These are phyloP conservation scores for Smithornis capensis DNA, from an alignment of 2,113 vertebrate genomes.

Conservation along the genomic window DNA sequence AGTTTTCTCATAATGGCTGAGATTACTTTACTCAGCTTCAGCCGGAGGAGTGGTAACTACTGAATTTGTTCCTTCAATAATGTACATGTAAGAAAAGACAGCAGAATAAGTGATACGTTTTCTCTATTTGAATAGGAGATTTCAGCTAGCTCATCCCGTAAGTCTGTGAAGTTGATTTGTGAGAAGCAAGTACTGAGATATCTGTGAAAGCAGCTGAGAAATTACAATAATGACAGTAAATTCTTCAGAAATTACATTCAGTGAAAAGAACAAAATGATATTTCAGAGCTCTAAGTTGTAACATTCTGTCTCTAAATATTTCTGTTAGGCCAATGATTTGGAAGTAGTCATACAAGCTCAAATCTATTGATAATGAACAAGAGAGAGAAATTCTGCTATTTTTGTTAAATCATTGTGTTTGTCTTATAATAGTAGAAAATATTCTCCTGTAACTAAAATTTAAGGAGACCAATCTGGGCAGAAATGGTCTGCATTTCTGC, in stretches of 20 bases:
- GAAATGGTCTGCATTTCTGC: background rate
- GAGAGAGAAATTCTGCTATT: background rate
- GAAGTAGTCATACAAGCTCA: background rate
- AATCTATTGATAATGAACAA: background rate
- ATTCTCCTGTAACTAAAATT: background rate
- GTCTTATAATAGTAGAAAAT: background rate
- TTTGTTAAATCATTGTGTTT: background rate
- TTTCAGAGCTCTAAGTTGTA: background rate
- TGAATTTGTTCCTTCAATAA: background rate
- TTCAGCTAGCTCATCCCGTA: background rate
- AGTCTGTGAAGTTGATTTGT: background rate
- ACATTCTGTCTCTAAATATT: background rate
- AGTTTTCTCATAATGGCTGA: background rate
- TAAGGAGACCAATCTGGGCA: background rate
- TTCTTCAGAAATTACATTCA: background rate
- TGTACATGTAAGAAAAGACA: background rate
- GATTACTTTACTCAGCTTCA: background rate
- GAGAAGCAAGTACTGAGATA: background rate
- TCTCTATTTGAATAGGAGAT: background rate
- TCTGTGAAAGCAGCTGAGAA: background rate
- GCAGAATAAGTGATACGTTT: background rate
- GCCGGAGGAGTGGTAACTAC: background rate
- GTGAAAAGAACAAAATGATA: background rate
- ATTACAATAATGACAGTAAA: background rate
- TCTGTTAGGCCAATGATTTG: background rate